Percentiles rank a stretch among this genome's conserved stretches.
phyloP scores from a whole-genome alignment of 2,113 vertebrate genomes.

The Dermatemys mawii region DNA sequence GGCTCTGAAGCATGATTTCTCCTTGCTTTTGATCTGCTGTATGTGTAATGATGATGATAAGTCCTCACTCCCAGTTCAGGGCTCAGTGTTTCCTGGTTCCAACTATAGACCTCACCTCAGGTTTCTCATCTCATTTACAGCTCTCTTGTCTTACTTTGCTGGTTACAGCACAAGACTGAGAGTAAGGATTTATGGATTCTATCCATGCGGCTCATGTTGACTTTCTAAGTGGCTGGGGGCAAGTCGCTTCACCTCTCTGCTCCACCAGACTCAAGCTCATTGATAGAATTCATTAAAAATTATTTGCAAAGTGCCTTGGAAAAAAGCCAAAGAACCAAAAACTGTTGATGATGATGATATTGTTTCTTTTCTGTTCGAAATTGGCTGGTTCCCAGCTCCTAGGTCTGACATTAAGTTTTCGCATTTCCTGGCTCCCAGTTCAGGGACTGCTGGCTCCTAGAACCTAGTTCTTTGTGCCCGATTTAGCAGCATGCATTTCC shows the following conservation, averaged over 20 bases:
- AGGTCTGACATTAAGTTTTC: not conserved
- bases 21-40: not conserved
- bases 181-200: not conserved
- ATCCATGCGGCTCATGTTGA: not conserved
- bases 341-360: not conserved
- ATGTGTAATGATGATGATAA: not conserved
- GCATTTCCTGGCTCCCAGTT: not conserved
- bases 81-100: not conserved
- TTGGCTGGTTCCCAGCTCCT: not conserved
- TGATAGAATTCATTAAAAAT: not conserved
- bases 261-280: not conserved
- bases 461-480: not conserved
- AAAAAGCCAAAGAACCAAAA: not conserved
- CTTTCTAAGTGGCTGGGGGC: not conserved
- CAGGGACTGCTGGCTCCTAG: not conserved
- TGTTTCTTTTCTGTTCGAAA: not conserved
- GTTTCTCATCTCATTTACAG: not conserved
- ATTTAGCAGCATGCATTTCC: not conserved
- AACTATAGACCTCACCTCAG: accelerated
- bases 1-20: not conserved
- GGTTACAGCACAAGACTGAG: too few species aligned
- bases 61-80: not conserved
- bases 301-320: not conserved
- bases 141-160: not conserved
- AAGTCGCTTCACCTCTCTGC: not conserved